Conservation (phyloP, 2,113 vertebrate species). For the Ochotona princeps region DNA sequence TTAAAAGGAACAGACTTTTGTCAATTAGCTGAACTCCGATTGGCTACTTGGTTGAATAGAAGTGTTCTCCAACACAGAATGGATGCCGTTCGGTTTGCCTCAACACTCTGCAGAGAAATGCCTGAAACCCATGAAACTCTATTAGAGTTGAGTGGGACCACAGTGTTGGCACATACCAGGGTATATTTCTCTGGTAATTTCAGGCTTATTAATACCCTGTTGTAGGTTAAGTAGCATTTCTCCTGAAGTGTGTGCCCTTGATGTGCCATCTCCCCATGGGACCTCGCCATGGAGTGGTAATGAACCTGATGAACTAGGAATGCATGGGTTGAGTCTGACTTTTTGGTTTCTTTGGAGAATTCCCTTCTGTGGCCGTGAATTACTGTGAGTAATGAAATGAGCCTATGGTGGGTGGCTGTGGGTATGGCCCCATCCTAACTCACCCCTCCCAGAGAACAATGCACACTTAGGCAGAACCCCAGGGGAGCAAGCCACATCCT, state of each 20-base stretch:
- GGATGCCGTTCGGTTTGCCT: conserved; percentile 51
- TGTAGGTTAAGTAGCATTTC: conserved; percentile 2
- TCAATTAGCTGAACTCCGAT: conserved; percentile 25
- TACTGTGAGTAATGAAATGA: neutral
- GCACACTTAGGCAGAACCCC: neutral
- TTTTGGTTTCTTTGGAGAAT: conserved; percentile 48
- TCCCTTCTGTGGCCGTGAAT: neutral
- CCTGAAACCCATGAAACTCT: conserved; percentile 73
- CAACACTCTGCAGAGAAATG: conserved; percentile 65
- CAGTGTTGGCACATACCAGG: conserved; percentile 54
- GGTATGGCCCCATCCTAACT: neutral
- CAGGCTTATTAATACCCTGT: conserved; percentile 44
- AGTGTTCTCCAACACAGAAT: conserved; percentile 52
- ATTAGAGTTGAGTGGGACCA: conserved; percentile 58
- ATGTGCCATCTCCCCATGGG: conserved; percentile 41
- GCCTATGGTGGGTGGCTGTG: neutral
- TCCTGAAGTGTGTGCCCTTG: neutral
- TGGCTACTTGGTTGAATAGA: conserved; percentile 58
- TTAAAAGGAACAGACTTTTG: conserved; percentile 42
- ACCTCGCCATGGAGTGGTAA: conserved; percentile 19
- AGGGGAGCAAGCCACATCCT: fast-evolving
- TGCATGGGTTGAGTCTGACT: conserved; percentile 46
- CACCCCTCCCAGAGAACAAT: neutral
- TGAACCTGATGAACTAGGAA: conserved; percentile 50
- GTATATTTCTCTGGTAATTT: conserved; percentile 35